Evolutionary conservation across 2,888 invertebrate species (phyloP).

Genomic region (Monopis laevigella): DNA sequence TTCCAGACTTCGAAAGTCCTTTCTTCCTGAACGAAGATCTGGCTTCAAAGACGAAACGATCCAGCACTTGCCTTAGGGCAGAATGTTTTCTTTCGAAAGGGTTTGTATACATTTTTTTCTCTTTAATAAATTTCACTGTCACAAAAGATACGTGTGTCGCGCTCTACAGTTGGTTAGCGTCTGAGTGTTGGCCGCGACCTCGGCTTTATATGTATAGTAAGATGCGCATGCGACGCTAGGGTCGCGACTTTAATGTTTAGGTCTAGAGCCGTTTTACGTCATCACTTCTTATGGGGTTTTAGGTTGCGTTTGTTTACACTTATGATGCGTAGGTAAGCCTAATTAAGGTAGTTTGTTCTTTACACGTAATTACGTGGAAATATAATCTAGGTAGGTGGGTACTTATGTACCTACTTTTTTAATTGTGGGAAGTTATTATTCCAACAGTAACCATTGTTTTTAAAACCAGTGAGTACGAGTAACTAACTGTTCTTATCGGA

Average conservation of each 20-base stretch:
- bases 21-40: constrained; percentile 44
- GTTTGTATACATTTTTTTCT: constrained; percentile 69
- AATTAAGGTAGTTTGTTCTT: too few species aligned
- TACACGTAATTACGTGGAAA: too few species aligned
- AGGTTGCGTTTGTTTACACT: constrained; percentile 3
- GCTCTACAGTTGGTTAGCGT: constrained; percentile 26
- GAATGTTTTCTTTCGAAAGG: constrained; percentile 77
- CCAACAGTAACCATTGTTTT: too few species aligned
- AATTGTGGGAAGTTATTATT: too few species aligned
- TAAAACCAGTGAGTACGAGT: too few species aligned
- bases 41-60: constrained; percentile 67
- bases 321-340: too few species aligned
- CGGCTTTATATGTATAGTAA: constrained; percentile 29
- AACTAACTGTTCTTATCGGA: too few species aligned
- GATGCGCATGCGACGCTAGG: constrained; percentile 28
- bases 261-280: constrained; percentile 17
- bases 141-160: constrained; percentile 30
- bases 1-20: constrained; percentile 29
- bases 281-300: not conserved
- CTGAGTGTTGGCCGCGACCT: constrained; percentile 25
- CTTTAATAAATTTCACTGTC: constrained; percentile 9
- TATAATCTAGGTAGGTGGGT: too few species aligned
- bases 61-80: constrained; percentile 71
- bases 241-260: constrained; percentile 20
- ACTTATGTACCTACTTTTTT: too few species aligned